These are phyloP conservation scores for Bombus terrestris DNA, from an alignment of 1,140 invertebrate genomes.

Conservation along the genomic window DNA sequence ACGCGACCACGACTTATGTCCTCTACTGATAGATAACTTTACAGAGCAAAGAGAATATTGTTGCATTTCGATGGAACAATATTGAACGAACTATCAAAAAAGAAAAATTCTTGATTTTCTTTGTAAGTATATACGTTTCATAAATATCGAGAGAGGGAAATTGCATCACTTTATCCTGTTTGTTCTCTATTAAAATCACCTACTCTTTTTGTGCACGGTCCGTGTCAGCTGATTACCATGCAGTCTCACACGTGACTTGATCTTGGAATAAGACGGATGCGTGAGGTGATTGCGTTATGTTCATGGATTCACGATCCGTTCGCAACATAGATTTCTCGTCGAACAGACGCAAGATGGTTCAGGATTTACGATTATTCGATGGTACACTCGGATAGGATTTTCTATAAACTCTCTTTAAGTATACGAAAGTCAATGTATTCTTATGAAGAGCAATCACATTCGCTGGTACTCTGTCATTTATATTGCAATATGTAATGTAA, in stretches of 20 bases:
- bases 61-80: neutral
- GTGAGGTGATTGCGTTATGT: conserved; percentile 52
- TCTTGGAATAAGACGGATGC: conserved; percentile 47
- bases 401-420: neutral
- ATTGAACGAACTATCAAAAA: neutral
- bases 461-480: neutral
- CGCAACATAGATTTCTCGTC: neutral
- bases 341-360: neutral
- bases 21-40: conserved; percentile 17
- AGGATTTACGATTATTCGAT: neutral
- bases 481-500: neutral
- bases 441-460: neutral
- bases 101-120: neutral
- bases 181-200: neutral
- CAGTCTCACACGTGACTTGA: conserved; percentile 48
- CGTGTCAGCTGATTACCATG: conserved; percentile 65
- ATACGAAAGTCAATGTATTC: neutral
- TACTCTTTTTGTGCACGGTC: neutral
- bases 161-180: neutral
- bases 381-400: neutral
- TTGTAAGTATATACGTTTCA: neutral
- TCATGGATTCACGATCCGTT: neutral
- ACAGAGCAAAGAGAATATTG: neutral
- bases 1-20: conserved; percentile 35
- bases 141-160: neutral